Evolutionary conservation across 2,888 invertebrate genomes (phyloP).

Genomic region (Dasypolia templi): DNA sequence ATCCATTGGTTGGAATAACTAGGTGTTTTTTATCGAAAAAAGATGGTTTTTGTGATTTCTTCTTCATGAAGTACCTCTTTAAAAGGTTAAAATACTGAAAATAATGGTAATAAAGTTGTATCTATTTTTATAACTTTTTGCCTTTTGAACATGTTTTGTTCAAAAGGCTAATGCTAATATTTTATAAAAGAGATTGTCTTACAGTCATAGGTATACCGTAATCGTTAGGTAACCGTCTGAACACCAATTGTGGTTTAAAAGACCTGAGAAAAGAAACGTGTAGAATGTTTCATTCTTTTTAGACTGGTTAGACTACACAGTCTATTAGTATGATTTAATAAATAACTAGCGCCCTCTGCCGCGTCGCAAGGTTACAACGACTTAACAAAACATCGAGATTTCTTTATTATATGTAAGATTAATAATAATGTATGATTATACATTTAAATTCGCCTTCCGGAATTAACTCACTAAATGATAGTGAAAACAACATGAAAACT

Average conservation of each 20-base stretch:
- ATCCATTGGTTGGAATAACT: constrained; percentile 39
- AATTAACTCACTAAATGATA: not conserved
- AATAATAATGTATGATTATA: not conserved
- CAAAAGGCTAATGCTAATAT: not conserved
- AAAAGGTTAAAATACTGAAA: not conserved
- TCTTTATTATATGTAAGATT: not conserved
- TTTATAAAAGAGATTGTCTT: not conserved
- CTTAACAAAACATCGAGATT: not conserved
- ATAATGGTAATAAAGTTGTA: not conserved
- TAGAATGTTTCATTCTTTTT: not conserved
- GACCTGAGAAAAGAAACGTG: not conserved
- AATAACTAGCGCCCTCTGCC: not conserved
- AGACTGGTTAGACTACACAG: too few species aligned
- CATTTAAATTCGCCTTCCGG: not conserved
- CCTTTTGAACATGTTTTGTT: not conserved
- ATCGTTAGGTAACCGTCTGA: not conserved
- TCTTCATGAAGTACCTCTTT: not conserved
- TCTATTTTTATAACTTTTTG: not conserved
- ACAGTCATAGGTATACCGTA: not conserved
- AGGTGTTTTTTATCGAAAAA: not conserved
- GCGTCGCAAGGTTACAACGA: not conserved
- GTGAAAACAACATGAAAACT: not conserved
- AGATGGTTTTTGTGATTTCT: not conserved
- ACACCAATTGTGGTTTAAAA: not conserved
- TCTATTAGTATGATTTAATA: not conserved